Conservation (phyloP, 1,140 invertebrate species). For the Macrocentrus cingulum region DNA sequence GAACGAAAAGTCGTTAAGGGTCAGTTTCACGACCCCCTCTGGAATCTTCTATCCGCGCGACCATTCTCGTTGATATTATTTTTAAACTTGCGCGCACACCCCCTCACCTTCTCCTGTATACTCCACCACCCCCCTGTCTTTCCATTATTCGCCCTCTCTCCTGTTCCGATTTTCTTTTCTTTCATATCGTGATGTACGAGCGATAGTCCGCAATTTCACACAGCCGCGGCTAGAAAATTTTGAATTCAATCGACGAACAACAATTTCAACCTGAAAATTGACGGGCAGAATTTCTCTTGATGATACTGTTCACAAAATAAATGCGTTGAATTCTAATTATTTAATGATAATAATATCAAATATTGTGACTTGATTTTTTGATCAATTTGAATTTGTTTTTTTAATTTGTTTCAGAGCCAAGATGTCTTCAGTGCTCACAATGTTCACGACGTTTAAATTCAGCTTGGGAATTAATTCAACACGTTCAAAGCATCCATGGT, state of each 20-base stretch:
- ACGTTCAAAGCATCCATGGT: slow-evolving; percentile 91
- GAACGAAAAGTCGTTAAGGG: slow-evolving; percentile 59
- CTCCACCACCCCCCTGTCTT: no score
- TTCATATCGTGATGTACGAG: slow-evolving; percentile 22
- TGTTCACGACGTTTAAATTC: slow-evolving; percentile 88
- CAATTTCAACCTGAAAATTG: slow-evolving; percentile 47
- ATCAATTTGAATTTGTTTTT: slow-evolving; percentile 29
- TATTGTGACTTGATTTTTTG: no score
- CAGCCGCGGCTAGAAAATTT: slow-evolving; percentile 50
- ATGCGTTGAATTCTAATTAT: no score
- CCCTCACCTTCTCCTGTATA: slow-evolving; percentile 16
- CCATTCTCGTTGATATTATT: slow-evolving; percentile 54
- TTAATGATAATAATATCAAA: no score
- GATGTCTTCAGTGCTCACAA: slow-evolving; percentile 90
- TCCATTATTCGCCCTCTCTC: not conserved
- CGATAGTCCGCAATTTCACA: slow-evolving; percentile 53
- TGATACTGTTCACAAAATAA: no score
- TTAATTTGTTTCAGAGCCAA: slow-evolving; percentile 84
- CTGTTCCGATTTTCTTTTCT: slow-evolving; percentile 4
- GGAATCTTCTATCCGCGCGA: slow-evolving; percentile 21
- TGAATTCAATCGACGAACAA: slow-evolving; percentile 49
- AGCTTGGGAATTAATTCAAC: slow-evolving; percentile 92
- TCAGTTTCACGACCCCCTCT: slow-evolving; percentile 50
- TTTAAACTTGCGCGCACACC: slow-evolving; percentile 42
- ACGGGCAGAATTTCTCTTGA: no score